Evolutionary conservation across 2,797 vertebrate genomes (phyloP), one percentile per base, ranked within the genome.

Genomic region (Hippoglossus hippoglossus): DNA sequence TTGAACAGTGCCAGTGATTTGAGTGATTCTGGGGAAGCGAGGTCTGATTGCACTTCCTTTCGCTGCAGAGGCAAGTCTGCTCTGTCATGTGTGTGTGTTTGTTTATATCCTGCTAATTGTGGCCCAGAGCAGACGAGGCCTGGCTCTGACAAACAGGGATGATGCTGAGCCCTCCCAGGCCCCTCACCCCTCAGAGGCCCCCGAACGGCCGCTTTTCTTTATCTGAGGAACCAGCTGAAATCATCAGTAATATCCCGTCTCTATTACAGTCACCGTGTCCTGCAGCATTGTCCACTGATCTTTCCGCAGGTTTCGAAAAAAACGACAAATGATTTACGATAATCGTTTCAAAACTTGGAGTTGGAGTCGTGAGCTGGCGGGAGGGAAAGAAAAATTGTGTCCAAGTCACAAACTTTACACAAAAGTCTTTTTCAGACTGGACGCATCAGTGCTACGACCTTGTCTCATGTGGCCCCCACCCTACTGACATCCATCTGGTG

Each of bases 71-170:
- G 63, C 79, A 46, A 61, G 74, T 22, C 77, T n/a, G 76, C 67
- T 82, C 73, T 68, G 75, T 71, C 41, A 31, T 82, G 76, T 80
- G 73, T 80, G 58, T 80, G 58, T 82, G 77, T 90, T 90, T 91
- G 87, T 90, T 90, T 91, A 85, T 83, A 71, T 79, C 76, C 72
- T 82, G 83, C 89, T 90, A 93, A 92, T 87, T 89, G 85, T 77
- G 85, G 83, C 88, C 68, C 75, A 50, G 73, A 75, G 76, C 75
- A 68, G 79, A 71, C 70, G 6, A 77, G 70, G 79, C 68, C 82
- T 56, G 60, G 83, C 79, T 80, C 70, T 72, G 78, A 80, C 80
- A 90, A 88, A 89, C 75, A 84, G 65, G 28, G 28, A 31, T 66
- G 83, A 86, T 34, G 31, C 73, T 24, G 63, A 82, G 69, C 62